These are phyloP conservation scores for Corydoras maculifer DNA, from an alignment of 2,113 vertebrate genomes.

Conservation along the genomic window DNA sequence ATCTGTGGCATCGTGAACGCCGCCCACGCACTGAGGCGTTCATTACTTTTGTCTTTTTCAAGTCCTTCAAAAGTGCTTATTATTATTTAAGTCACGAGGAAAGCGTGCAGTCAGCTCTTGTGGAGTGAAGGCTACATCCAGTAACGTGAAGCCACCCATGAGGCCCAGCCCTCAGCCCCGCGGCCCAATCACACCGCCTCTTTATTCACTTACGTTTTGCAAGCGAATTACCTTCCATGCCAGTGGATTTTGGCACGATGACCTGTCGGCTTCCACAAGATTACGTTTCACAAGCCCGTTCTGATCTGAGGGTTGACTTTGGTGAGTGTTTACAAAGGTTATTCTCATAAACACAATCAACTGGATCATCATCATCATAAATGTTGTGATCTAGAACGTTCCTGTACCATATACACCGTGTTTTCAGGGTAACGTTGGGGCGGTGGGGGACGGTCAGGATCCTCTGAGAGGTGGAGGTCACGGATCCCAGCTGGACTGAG, in stretches of 20 bases:
- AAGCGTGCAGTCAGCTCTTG: constrained; percentile 47
- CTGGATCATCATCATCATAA: too few species aligned
- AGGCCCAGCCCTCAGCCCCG: constrained; percentile 10
- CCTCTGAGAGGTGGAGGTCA: too few species aligned
- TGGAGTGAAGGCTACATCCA: constrained; percentile 13
- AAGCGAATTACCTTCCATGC: neutral
- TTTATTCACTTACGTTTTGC: neutral
- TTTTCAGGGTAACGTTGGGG: too few species aligned
- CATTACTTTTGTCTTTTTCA: constrained; percentile 53
- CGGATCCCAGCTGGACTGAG: too few species aligned
- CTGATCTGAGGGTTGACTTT: too few species aligned
- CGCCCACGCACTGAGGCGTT: constrained; percentile 36
- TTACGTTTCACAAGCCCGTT: neutral
- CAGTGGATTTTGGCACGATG: neutral
- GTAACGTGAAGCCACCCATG: constrained; percentile 31
- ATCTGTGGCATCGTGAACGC: constrained; percentile 35
- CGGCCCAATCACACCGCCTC: neutral
- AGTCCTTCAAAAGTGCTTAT: constrained; percentile 57
- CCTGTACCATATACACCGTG: too few species aligned
- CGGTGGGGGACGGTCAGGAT: too few species aligned
- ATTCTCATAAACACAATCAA: too few species aligned
- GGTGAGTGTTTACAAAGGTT: too few species aligned
- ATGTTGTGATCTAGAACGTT: too few species aligned
- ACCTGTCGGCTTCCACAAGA: neutral
- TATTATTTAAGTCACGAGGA: constrained; percentile 43